phyloP scores from a whole-genome alignment of 2,888 invertebrate species.

The Ichneumon xanthorius region DNA sequence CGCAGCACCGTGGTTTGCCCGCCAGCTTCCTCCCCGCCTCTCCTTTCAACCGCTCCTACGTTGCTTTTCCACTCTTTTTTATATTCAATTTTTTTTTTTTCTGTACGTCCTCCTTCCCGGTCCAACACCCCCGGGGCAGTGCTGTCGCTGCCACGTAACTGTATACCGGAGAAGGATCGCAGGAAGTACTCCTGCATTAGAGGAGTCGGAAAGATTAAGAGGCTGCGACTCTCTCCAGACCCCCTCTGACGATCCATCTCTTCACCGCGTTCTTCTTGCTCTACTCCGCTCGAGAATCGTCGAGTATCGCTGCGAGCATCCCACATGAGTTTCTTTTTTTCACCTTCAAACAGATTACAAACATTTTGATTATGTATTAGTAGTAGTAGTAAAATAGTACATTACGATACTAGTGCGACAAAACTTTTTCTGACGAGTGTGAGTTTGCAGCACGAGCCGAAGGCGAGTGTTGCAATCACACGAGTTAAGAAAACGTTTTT shows the following conservation, averaged over 20 bases:
- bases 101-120: slow-evolving; percentile 25
- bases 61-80: slow-evolving; percentile 1
- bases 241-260: slow-evolving; percentile 17
- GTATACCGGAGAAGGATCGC: slow-evolving; percentile 11
- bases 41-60: slow-evolving; percentile 8
- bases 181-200: slow-evolving; percentile 24
- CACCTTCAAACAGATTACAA: neutral
- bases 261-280: slow-evolving; percentile 26
- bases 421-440: no score
- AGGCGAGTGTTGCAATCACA: no score
- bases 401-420: no score
- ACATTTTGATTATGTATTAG: neutral
- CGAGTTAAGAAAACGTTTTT: no score
- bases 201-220: slow-evolving; percentile 63
- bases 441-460: no score
- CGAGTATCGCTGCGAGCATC: slow-evolving; percentile 22
- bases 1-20: slow-evolving; percentile 34
- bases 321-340: slow-evolving; percentile 18
- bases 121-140: slow-evolving; percentile 48
- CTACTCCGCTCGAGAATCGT: slow-evolving; percentile 39
- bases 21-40: slow-evolving; percentile 22
- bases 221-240: slow-evolving; percentile 47
- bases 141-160: neutral
- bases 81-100: neutral
- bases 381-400: no score